phyloP scores from a whole-genome alignment of 2,113 vertebrate species.

The Microcebus jonahi region DNA sequence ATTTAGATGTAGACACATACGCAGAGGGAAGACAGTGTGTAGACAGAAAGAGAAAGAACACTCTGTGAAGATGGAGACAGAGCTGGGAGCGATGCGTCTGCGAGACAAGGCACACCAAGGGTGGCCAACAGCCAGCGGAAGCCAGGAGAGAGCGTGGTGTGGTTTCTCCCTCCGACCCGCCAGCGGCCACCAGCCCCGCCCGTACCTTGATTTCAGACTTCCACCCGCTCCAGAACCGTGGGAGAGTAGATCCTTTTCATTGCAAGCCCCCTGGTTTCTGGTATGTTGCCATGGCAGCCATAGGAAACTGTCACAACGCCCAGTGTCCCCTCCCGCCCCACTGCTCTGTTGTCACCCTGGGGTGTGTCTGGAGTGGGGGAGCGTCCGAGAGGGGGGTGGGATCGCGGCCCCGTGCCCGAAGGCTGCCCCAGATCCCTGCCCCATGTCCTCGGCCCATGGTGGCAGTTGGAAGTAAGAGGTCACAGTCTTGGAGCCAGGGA shows the following conservation, averaged over 20 bases:
- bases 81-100: neutral
- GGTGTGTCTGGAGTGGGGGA: neutral
- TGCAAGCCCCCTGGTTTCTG: neutral
- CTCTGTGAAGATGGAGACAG: accelerated
- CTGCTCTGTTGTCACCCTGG: neutral
- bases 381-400: neutral
- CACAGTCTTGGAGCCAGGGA: neutral
- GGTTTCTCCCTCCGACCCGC: neutral
- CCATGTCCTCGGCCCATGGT: neutral
- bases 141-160: neutral
- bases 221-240: neutral
- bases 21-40: neutral
- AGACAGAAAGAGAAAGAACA: neutral
- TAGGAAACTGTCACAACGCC: neutral
- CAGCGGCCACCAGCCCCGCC: neutral
- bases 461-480: neutral
- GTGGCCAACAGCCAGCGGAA: neutral
- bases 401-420: neutral
- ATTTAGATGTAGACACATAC: neutral
- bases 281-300: neutral
- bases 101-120: neutral
- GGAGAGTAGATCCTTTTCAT: neutral
- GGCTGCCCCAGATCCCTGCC: neutral
- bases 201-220: neutral
- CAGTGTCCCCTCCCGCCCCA: accelerated